Percentiles rank a stretch among this genome's conserved stretches.
phyloP scores from a whole-genome alignment of 2,113 vertebrate species.

The Paraplagusia blochii region DNA sequence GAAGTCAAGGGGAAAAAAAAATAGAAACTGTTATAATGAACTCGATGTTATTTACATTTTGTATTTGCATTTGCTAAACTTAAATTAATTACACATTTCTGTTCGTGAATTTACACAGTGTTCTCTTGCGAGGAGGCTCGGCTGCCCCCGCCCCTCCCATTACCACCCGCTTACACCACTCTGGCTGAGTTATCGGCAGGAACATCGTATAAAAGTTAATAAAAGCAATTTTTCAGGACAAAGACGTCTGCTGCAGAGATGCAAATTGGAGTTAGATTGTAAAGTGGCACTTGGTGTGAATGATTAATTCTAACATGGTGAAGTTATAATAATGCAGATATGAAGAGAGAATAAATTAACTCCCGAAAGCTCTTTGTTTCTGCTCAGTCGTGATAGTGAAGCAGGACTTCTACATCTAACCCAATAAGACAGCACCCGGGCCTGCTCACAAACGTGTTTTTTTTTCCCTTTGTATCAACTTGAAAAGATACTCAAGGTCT shows the following conservation, averaged over 20 bases:
- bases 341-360: conserved; percentile 27
- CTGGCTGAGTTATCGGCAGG: conserved; percentile 47
- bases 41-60: too few relatives aligned
- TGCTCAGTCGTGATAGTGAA: conserved; percentile 20
- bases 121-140: conserved; percentile 10
- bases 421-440: conserved; percentile 13
- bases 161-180: conserved; percentile 30
- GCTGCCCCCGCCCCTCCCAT: conserved; percentile 33
- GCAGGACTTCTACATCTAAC: conserved; percentile 40
- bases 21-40: too few relatives aligned
- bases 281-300: conserved; percentile 43
- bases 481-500: conserved; percentile 22
- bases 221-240: conserved; percentile 66
- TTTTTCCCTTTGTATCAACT: conserved; percentile 16
- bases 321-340: conserved; percentile 51
- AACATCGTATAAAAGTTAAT: conserved; percentile 52
- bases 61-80: too few relatives aligned
- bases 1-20: too few relatives aligned
- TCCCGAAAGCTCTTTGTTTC: conserved; percentile 34
- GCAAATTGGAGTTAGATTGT: conserved; percentile 58
- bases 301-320: conserved; percentile 56
- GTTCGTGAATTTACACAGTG: conserved; percentile 15
- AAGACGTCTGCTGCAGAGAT: conserved; percentile 44
- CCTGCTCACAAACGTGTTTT: conserved; percentile 25
- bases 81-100: conserved; percentile 1